Evolutionary conservation across 2,797 vertebrate species (phyloP).

Genomic region (Alfaro cultratus): DNA sequence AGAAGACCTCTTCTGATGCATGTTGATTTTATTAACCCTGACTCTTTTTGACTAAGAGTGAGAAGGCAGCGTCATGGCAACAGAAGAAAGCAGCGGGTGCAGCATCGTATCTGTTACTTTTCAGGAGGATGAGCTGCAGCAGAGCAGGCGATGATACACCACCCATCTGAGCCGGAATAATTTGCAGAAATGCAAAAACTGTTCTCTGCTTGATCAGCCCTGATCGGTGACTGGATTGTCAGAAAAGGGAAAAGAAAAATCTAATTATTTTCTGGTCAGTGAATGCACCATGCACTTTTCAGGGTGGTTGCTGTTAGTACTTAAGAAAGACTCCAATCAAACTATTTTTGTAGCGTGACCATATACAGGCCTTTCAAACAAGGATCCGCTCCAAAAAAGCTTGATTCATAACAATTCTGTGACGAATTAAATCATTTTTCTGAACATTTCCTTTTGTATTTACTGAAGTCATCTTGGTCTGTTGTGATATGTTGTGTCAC

Average conservation of each 20-base stretch:
- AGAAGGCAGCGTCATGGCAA: conserved; percentile 66
- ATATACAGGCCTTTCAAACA: neutral
- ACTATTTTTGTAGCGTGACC: neutral
- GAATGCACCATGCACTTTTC: neutral
- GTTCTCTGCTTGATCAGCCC: neutral
- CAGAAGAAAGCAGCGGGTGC: conserved; percentile 56
- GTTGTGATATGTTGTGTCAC: neutral
- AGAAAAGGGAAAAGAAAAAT: conserved; percentile 40
- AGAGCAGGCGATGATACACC: conserved; percentile 56
- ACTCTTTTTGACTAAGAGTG: conserved; percentile 27
- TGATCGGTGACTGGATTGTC: neutral
- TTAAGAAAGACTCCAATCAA: neutral
- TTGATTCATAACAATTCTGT: neutral
- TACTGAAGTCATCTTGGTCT: neutral
- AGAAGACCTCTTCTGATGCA: conserved; percentile 48
- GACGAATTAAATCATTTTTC: neutral
- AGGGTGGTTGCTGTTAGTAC: neutral
- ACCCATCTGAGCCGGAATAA: conserved; percentile 49
- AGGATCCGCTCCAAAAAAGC: neutral
- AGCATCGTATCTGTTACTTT: conserved; percentile 44
- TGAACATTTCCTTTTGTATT: neutral
- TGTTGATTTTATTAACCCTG: conserved; percentile 47
- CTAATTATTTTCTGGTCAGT: neutral
- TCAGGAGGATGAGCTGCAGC: conserved; percentile 44
- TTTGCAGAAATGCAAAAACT: conserved; percentile 33